Percentiles rank a stretch among this genome's conserved stretches.
These are phyloP conservation scores for Rousettus madagascariensis DNA, from an alignment of 2,797 vertebrate genomes.

Conservation along the genomic window DNA sequence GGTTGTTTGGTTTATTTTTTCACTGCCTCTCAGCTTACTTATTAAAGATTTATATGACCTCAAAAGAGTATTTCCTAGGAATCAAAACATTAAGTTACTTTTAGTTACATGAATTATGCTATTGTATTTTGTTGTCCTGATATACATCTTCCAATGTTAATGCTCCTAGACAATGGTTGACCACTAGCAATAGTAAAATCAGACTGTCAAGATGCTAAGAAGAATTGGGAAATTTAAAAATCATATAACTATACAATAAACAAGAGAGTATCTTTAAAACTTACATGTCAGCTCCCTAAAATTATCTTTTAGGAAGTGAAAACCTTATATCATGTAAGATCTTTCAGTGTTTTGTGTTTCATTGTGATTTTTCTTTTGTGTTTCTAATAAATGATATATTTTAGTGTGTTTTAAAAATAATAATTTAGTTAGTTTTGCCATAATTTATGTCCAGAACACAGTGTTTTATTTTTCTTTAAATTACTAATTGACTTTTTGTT, in stretches of 20 bases:
- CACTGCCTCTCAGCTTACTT: background rate
- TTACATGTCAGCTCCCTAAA: background rate
- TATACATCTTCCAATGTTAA: background rate
- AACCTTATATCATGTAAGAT: background rate
- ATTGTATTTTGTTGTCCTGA: background rate
- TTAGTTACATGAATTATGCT: constrained; percentile 13
- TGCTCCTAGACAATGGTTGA: background rate
- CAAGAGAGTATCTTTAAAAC: background rate
- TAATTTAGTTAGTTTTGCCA: background rate
- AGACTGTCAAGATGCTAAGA: background rate
- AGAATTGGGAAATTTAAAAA: background rate
- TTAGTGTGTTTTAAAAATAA: background rate
- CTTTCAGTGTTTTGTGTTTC: background rate
- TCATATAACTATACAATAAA: background rate
- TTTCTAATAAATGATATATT: background rate
- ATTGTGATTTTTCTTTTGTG: background rate
- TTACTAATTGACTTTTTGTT: background rate
- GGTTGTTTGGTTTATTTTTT: constrained; percentile 5
- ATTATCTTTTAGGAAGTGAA: background rate
- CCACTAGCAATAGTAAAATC: background rate
- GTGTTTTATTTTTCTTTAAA: constrained; percentile 25
- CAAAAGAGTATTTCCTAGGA: background rate
- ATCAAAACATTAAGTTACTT: background rate
- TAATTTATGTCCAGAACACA: background rate
- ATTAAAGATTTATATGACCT: background rate